These are phyloP conservation scores for Glossophaga mutica DNA, from an alignment of 2,797 vertebrate genomes.

Conservation along the genomic window DNA sequence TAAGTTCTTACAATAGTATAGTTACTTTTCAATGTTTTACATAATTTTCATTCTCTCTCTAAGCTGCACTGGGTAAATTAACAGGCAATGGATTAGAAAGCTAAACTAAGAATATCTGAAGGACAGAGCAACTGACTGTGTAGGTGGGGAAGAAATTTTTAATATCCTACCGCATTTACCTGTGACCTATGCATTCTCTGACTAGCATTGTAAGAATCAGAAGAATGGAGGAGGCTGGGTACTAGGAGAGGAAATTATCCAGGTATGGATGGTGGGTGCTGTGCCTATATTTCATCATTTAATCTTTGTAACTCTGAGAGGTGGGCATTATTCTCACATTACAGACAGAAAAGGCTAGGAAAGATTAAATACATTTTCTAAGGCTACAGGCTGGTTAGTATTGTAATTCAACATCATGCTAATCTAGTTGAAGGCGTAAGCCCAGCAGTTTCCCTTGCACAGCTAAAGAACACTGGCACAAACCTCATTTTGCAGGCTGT, in stretches of 20 bases:
- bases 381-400: background rate
- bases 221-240: background rate
- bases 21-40: background rate
- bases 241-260: background rate
- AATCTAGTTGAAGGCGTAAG: background rate
- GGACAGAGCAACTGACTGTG: background rate
- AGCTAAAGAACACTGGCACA: background rate
- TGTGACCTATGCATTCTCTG: background rate
- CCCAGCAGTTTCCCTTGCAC: background rate
- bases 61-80: background rate
- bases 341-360: background rate
- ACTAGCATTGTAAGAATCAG: background rate
- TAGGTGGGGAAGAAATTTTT: background rate
- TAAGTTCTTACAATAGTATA: background rate
- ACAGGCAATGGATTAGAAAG: background rate
- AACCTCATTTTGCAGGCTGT: background rate
- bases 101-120: constrained; percentile 8
- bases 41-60: background rate
- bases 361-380: background rate
- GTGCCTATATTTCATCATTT: background rate
- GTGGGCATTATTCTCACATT: background rate
- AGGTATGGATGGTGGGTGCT: background rate
- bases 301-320: background rate
- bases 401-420: background rate
- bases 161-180: background rate